Evolutionary conservation across 2,888 invertebrate genomes (phyloP), one percentile per base, ranked within the genome.

Genomic region (Drosophila maculinotata): DNA sequence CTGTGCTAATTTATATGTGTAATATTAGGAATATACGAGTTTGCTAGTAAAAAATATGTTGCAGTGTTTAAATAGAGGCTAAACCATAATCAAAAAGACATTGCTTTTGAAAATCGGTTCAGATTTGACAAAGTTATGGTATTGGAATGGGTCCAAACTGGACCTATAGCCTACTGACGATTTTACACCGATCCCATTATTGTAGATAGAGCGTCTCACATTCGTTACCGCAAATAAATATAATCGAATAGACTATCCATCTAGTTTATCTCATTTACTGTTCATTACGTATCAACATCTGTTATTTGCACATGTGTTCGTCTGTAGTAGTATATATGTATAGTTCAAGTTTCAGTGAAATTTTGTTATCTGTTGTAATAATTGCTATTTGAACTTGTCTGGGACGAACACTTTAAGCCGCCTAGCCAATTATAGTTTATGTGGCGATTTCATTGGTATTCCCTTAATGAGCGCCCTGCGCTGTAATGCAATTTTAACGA

Each of bases 401-500:
- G 36, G 14, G 17, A 20, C 31, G 44, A 10, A 42, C 42, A 44
- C 42, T 60, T 72, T 20, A 73, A 59, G 66, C 41, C 15, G 45
- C 35, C 35, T 28, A 42, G 30, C 30, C 51, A 65, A 78, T 59
- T 67, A 44, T 56, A 63, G 48, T 78, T 77, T 62, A 45, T 66
- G 42, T 48, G 73, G 20, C 54, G 51, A 53, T 49, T 69, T 62
- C 51, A 49, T 60, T 65, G 62, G 69, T 58, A 84, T 76, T 84
- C 67, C 81, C 81, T 64, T 84, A 73, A 84, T 75, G 77, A 80
- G 68, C 44, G 53, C 6, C 38, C 48, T 64, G 53, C 57, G 62
- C 35, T 68, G 71, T 82, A 85, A 78, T 80, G 87, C 73, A 81
- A 62, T 76, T 87, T 84, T 81, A 78, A 84, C 53, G 69, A 84